Conservation (phyloP, 2,888 invertebrate genomes). For the Caprella mutica region DNA sequence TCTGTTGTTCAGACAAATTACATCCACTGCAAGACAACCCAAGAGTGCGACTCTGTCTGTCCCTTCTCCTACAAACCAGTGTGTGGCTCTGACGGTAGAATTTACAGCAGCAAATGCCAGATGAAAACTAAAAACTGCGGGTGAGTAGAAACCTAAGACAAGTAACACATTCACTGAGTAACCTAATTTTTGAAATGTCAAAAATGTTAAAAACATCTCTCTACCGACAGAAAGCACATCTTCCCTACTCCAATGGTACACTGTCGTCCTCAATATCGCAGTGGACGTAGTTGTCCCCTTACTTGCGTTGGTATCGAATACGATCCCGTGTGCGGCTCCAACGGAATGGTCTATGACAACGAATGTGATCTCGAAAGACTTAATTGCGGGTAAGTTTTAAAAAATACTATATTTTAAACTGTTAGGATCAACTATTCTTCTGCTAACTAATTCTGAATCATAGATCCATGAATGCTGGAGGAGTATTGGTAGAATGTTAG, state of each 20-base stretch:
- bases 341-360: conserved; percentile 31
- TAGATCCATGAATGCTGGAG: no score
- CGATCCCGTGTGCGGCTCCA: conserved; percentile 30
- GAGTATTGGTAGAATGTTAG: no score
- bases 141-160: conserved; percentile 44
- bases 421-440: neutral
- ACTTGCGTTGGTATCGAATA: conserved; percentile 18
- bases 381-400: conserved; percentile 24
- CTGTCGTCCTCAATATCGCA: conserved; percentile 51
- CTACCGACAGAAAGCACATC: no score
- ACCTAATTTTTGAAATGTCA: no score
- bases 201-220: no score
- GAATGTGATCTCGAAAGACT: conserved; percentile 29
- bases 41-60: conserved; percentile 80
- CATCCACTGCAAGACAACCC: conserved; percentile 80
- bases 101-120: conserved; percentile 77
- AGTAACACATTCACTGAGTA: neutral
- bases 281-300: conserved; percentile 19
- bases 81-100: conserved; percentile 77
- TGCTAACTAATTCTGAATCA: no score
- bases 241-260: conserved; percentile 85
- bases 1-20: conserved; percentile 74
- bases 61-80: conserved; percentile 80
- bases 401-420: neutral
- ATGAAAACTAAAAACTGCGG: conserved; percentile 89